These are phyloP conservation scores for Atta texana DNA, from an alignment of 1,140 invertebrate genomes.

Conservation along the genomic window DNA sequence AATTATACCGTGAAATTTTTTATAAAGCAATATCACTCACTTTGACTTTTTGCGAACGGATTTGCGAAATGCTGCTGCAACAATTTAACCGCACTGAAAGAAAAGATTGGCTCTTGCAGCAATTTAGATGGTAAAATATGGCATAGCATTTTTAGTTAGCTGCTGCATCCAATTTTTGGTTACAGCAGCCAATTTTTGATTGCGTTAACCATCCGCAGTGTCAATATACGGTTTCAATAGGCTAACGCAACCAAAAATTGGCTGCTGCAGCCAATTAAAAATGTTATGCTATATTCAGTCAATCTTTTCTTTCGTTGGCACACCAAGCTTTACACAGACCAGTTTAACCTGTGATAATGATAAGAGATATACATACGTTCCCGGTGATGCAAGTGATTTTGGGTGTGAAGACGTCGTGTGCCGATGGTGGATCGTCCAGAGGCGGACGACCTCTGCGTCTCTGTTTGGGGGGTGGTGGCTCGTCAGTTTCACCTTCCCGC, in stretches of 20 bases:
- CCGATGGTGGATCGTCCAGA: slow-evolving; percentile 88
- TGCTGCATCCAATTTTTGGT: no score
- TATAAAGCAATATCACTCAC: background rate
- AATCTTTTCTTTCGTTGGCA: no score
- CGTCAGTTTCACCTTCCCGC: slow-evolving; percentile 81
- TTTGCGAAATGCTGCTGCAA: background rate
- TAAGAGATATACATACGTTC: slow-evolving; percentile 78
- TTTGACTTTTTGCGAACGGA: background rate
- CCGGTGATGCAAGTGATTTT: slow-evolving; percentile 87
- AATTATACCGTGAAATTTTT: background rate
- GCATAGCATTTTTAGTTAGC: no score
- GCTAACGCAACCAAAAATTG: no score
- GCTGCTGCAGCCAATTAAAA: no score
- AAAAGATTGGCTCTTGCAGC: no score
- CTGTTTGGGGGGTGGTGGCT: slow-evolving; percentile 83
- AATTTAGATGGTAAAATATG: no score
- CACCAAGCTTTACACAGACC: background rate
- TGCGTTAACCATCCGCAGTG: no score
- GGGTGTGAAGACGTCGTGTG: slow-evolving; percentile 86
- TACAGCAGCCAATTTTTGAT: no score
- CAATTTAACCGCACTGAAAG: background rate
- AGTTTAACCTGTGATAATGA: background rate
- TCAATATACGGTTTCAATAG: no score
- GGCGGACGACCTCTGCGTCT: slow-evolving; percentile 89
- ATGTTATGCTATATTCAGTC: no score